Evolutionary conservation across 2,797 vertebrate species (phyloP), one percentile per base, ranked within the genome.

Genomic region (Strix occidentalis): DNA sequence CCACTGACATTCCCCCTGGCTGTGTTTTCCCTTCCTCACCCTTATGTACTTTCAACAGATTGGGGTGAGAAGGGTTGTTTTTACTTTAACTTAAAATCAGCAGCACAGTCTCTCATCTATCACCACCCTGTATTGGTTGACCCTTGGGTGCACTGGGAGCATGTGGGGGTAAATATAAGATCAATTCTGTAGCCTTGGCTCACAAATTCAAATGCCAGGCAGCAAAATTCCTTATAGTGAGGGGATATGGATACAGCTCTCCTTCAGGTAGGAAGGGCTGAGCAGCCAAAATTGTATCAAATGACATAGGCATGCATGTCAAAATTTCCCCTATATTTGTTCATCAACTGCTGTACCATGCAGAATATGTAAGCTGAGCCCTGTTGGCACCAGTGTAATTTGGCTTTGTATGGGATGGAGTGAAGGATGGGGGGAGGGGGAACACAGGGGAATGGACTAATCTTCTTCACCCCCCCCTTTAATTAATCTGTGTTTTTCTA

Each of bases 61-160:
- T 89, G 93, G 89, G 92, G 90, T 95, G 90, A 94, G 78, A 89
- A 96, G 75, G 81, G 91, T 81, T 94, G 78, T 71, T 96, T 96
- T 94, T 84, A 39, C 64, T 96, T 96, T 84, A 95, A 87, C 77
- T 90, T 80, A 79, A 90, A 89, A 91, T 95, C 71, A 75, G 50
- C 68, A 87, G 33, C 17, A 9, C 51, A 54, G 71, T 61, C 88
- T 96, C 90, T 95, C 84, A 89, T 93, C 71, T 90, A 26, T 92
- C 66, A 51, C 72, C 61, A 57, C 24, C 57, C 35, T 81, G 61
- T 78, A 72, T 45, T 87, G 61, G 60, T 57, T 93, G 88, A 95
- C 90, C 53, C 53, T 63, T 33, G 56, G 51, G 75, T 74, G 87
- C 82, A 83, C 51, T n/a, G 56, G 51, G 18, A 31, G 16, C 58